Base-by-base conservation (phyloP, 2,113 vertebrate genomes). In the Petrocephalus microphthalmus region DNA sequence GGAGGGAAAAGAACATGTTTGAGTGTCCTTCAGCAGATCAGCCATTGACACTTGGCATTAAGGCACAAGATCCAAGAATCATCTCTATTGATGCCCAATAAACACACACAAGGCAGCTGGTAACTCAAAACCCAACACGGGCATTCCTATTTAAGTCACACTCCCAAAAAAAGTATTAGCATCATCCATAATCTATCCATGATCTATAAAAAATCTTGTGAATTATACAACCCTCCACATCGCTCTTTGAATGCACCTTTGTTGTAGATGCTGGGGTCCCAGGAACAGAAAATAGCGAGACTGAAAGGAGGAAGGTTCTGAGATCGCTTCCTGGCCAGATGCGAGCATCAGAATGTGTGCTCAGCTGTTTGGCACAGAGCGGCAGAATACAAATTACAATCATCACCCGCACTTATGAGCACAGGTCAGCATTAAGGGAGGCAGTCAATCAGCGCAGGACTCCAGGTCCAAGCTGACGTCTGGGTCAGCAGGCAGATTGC, bases 271-370 rank as follows among this genome's bases (percentile, higher is more conserved):
- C 47, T 53, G 5, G 42, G 57, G 84, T 47, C 19, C 45, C 8
- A 57, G 78, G 25, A 45, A 49, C 45, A 45, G 83, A 74, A 52
- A 85, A 74, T 85, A 8, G 83, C 25, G 33, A 42, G 42, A 88
- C 7, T 88, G 56, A 85, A 25, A 29, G 52, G 54, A 37, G 47
- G 54, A 45, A 37, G 49, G 56, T 10, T 71, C 67, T 84, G 54
- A 88, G 56, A 88, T 85, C 82, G 67, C 57, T 53, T 85, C 88
- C 88, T 85, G 83, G 56, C 88, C 83, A 89, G 83, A 89, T 89
- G 88, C 29, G 57, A 60, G 88, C 47, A 19, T 19, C 83, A 71
- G 82, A 74, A 74, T 89, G 60, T 71, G 84, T 74, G 85, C 81
- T 85, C 54, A 53, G 88, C 88, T 89, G 83, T 85, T 85, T 85